Conservation (phyloP, 2,113 vertebrate species). For the Jacana jacana region DNA sequence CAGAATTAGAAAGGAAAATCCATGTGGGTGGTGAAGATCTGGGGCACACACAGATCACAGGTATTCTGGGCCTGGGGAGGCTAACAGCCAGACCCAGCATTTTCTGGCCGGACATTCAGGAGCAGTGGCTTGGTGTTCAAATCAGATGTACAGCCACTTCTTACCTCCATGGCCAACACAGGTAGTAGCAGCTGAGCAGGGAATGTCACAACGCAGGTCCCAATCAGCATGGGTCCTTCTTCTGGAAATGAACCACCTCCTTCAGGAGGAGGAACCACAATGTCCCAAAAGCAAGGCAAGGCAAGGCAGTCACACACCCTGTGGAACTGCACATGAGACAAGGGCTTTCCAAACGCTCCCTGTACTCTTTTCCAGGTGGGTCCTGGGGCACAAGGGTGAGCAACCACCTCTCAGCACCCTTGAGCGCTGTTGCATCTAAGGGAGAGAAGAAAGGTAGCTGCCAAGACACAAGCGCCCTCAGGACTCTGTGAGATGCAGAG, state of each 20-base stretch:
- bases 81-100: neutral
- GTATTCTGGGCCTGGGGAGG: neutral
- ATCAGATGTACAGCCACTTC: neutral
- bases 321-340: rapidly evolving
- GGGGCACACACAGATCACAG: neutral
- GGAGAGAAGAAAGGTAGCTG: neutral
- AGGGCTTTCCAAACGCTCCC: neutral
- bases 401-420: neutral
- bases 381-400: neutral
- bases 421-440: neutral
- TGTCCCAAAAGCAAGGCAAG: neutral
- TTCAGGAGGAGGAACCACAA: neutral
- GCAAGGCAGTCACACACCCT: neutral
- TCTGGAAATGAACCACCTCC: neutral
- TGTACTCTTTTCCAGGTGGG: rapidly evolving
- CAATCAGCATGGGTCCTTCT: rapidly evolving
- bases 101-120: neutral
- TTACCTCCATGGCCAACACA: neutral
- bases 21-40: neutral
- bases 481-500: rapidly evolving
- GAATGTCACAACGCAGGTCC: rapidly evolving
- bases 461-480: rapidly evolving
- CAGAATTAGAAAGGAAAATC: neutral
- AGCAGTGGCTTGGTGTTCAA: rapidly evolving
- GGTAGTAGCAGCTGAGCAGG: neutral